Conservation (phyloP, 2,113 vertebrate genomes). For the Gymnobelideus leadbeateri region DNA sequence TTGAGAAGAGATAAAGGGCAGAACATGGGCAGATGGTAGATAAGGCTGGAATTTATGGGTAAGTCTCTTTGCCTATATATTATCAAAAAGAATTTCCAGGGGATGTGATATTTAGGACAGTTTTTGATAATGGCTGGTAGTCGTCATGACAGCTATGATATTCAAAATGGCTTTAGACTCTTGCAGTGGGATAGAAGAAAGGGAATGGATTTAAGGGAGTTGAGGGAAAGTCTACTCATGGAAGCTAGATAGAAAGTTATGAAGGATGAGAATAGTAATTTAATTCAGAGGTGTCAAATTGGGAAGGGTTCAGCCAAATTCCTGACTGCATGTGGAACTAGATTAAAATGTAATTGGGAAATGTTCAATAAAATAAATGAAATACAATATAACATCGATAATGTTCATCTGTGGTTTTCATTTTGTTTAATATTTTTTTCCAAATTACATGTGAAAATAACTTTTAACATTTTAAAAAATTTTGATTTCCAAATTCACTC, state of each 20-base stretch:
- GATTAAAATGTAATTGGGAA: not conserved
- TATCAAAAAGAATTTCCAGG: not conserved
- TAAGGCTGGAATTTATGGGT: too few species aligned
- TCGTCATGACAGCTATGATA: not conserved
- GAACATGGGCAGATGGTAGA: too few species aligned
- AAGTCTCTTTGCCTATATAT: too few species aligned
- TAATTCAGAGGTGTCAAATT: not conserved
- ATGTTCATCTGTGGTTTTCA: not conserved
- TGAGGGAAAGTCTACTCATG: not conserved
- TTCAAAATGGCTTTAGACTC: not conserved
- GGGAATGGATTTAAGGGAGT: not conserved
- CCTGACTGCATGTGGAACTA: not conserved
- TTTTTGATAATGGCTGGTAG: not conserved
- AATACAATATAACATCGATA: not conserved
- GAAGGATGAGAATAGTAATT: not conserved
- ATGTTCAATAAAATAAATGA: not conserved
- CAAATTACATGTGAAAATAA: too few species aligned
- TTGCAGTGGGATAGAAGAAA: not conserved
- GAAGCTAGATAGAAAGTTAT: not conserved
- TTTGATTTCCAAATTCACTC: too few species aligned
- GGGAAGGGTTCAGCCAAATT: not conserved
- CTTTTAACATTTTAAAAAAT: too few species aligned
- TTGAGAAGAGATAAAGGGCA: too few species aligned
- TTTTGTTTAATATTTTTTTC: too few species aligned
- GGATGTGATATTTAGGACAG: not conserved